These are phyloP conservation scores for Tetramorium alpestre DNA, from an alignment of 1,140 invertebrate genomes.

Conservation along the genomic window DNA sequence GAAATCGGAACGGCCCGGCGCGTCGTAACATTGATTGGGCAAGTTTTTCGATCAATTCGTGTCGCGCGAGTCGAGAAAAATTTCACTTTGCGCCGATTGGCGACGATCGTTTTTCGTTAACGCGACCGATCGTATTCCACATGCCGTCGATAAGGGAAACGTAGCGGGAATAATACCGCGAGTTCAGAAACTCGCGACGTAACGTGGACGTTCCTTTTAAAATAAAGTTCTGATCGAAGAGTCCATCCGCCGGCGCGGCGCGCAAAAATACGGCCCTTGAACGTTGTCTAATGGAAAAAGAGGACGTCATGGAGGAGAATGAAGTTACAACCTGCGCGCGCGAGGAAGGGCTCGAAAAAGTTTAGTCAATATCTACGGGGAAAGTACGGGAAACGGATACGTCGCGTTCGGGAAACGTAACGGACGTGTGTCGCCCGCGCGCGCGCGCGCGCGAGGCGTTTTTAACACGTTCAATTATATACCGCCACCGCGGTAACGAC, in stretches of 20 bases:
- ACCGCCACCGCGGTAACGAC: not conserved
- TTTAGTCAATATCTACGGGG: conserved; percentile 27
- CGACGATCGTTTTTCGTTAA: conserved; percentile 36
- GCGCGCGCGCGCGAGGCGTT: conserved; percentile 26
- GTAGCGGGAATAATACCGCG: conserved; percentile 5
- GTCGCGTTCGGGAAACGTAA: conserved; percentile 25
- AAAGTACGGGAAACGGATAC: not conserved
- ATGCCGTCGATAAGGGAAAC: not conserved
- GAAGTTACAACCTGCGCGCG: not conserved
- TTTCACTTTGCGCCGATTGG: conserved; percentile 20
- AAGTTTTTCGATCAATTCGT: conserved; percentile 39
- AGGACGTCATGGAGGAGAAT: not conserved
- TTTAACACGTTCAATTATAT: conserved; percentile 55
- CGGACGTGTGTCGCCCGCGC: conserved; percentile 19
- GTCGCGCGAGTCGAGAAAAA: conserved; percentile 13
- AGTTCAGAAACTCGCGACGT: conserved; percentile 18
- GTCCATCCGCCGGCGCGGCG: not conserved
- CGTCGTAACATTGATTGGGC: conserved; percentile 42
- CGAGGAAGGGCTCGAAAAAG: conserved; percentile 10
- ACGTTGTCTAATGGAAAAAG: not conserved
- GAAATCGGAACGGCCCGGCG: conserved; percentile 8
- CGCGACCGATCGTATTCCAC: not conserved
- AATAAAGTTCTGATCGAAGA: not conserved
- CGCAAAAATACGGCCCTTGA: conserved; percentile 3
- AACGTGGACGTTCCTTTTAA: not conserved